phyloP scores from a whole-genome alignment of 2,113 vertebrate species.

The Takifugu flavidus region DNA sequence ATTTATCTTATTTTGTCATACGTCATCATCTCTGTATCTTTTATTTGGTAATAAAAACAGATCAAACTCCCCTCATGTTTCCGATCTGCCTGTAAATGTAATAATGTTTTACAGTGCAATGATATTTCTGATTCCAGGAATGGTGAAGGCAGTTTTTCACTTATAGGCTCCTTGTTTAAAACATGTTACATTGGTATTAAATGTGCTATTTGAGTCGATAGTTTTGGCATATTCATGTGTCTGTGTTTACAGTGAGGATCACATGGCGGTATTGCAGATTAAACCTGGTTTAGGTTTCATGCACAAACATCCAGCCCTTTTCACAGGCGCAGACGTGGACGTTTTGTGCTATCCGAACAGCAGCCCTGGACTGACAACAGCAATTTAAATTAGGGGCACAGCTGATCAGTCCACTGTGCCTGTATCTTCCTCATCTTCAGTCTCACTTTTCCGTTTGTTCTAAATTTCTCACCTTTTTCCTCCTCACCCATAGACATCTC shows the following conservation, averaged over 20 bases:
- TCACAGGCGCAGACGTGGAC: conserved; percentile 33
- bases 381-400: conserved; percentile 47
- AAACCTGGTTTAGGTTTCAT: conserved; percentile 11
- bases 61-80: conserved; percentile 18
- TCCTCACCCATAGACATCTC: conserved; percentile 41
- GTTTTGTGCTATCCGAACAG: conserved; percentile 38
- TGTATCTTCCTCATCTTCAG: conserved; percentile 21
- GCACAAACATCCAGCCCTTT: conserved; percentile 35
- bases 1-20: conserved; percentile 16
- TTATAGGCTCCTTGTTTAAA: conserved; percentile 47
- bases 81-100: conserved; percentile 30
- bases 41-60: conserved; percentile 50
- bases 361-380: conserved; percentile 44
- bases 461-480: conserved; percentile 44
- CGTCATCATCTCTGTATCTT: conserved; percentile 42
- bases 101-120: conserved; percentile 50
- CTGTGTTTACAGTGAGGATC: conserved; percentile 5
- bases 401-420: conserved; percentile 5
- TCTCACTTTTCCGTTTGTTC: conserved; percentile 30
- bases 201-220: conserved; percentile 41
- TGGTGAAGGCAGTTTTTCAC: conserved; percentile 27
- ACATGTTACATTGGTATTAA: conserved; percentile 34
- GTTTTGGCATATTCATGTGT: background rate
- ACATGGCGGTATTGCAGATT: conserved; percentile 18
- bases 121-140: conserved; percentile 53